phyloP scores from a whole-genome alignment of 2,113 vertebrate species.

The Apteryx mantelli region DNA sequence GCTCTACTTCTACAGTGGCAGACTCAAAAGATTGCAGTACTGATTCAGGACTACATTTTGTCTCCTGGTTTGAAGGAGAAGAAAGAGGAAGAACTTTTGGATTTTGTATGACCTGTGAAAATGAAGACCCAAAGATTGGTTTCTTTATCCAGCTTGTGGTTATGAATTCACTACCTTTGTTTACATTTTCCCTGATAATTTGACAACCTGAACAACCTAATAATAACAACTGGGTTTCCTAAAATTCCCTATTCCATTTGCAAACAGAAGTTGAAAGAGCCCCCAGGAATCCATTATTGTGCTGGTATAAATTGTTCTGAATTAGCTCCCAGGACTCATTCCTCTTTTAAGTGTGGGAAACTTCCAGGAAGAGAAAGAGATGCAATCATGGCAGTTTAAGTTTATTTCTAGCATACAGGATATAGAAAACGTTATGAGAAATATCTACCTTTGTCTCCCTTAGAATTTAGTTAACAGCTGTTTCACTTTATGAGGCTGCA shows the following conservation, averaged over 20 bases:
- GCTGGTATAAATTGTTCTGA: not conserved
- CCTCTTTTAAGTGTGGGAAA: not conserved
- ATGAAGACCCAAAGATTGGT: not conserved
- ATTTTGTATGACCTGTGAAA: not conserved
- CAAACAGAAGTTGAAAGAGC: not conserved
- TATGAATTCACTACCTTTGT: not conserved
- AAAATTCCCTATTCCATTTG: not conserved
- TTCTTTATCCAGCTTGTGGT: not conserved
- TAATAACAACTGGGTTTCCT: not conserved
- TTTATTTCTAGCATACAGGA: not conserved
- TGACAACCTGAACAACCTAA: not conserved
- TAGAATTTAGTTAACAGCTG: not conserved
- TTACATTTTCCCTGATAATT: not conserved
- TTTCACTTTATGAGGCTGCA: not conserved
- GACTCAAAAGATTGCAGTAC: not conserved
- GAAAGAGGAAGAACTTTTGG: not conserved
- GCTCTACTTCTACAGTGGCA: not conserved
- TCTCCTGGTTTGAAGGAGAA: not conserved
- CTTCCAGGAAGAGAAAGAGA: not conserved
- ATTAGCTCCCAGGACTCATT: not conserved
- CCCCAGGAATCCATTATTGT: not conserved
- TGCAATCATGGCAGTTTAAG: not conserved
- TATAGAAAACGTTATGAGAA: not conserved
- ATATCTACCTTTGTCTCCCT: not conserved
- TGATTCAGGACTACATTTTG: not conserved